These are phyloP conservation scores for Paraescarpia echinospica DNA, from an alignment of 1,140 invertebrate genomes.

Conservation along the genomic window DNA sequence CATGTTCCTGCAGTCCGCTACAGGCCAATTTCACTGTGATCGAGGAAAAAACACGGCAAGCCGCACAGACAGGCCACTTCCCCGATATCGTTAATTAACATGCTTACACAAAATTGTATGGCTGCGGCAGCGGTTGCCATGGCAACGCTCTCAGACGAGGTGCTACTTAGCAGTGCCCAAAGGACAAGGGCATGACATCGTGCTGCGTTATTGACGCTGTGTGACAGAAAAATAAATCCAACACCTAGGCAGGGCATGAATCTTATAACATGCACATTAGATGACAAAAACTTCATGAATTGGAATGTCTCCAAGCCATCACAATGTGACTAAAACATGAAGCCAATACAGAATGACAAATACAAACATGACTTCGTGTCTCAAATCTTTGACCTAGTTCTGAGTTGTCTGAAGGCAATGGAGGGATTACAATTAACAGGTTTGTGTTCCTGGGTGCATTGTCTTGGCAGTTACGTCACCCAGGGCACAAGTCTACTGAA, in stretches of 20 bases:
- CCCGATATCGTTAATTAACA: slow-evolving; percentile 5
- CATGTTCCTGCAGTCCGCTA: not conserved
- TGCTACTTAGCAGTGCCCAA: not conserved
- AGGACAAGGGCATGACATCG: not conserved
- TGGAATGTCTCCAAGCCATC: not conserved
- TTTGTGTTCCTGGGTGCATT: not conserved
- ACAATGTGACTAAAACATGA: not conserved
- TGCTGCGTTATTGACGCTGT: not conserved
- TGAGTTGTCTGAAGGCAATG: not conserved
- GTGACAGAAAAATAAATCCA: not conserved
- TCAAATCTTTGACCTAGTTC: not conserved
- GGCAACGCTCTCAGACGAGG: not conserved
- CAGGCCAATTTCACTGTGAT: slow-evolving; percentile 4
- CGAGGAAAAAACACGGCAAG: not conserved
- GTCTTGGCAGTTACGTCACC: not conserved
- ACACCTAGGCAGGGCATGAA: not conserved
- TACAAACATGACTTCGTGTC: not conserved
- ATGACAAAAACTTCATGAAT: not conserved
- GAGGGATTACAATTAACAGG: not conserved
- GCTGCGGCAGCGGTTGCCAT: not conserved
- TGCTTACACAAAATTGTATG: slow-evolving; percentile 6
- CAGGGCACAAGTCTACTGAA: not conserved
- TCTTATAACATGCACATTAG: not conserved
- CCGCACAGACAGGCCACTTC: not conserved
- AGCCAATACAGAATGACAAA: not conserved